Percentiles rank a stretch among this genome's conserved stretches.
Conservation (phyloP, 2,797 vertebrate species). For the Sciurus carolinensis region DNA sequence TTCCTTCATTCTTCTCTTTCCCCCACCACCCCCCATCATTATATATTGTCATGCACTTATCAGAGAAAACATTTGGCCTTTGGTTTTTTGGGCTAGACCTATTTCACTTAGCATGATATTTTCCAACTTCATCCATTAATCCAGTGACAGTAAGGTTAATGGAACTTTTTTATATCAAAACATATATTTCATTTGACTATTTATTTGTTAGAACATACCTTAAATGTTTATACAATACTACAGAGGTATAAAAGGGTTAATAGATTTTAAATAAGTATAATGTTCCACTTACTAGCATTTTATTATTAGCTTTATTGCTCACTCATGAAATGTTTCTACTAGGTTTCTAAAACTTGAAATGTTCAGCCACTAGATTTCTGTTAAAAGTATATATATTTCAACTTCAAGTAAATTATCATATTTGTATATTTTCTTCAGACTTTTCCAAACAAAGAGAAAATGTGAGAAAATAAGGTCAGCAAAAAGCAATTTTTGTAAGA, state of each 20-base stretch:
- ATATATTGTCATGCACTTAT: too few relatives aligned
- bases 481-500: constrained; percentile 6
- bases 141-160: too few relatives aligned
- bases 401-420: constrained; percentile 23
- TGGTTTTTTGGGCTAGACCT: too few relatives aligned
- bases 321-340: constrained; percentile 41
- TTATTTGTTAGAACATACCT: constrained; percentile 39
- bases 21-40: too few relatives aligned
- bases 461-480: not conserved
- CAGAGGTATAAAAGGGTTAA: constrained; percentile 48
- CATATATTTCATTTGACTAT: constrained; percentile 42
- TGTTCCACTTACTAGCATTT: constrained; percentile 62
- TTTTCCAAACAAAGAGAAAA: not conserved
- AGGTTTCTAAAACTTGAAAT: constrained; percentile 65
- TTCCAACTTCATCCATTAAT: too few relatives aligned
- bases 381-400: constrained; percentile 57
- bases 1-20: too few relatives aligned
- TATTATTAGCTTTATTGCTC: constrained; percentile 56
- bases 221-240: constrained; percentile 59
- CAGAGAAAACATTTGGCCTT: too few relatives aligned
- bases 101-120: too few relatives aligned
- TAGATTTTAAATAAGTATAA: constrained; percentile 57
- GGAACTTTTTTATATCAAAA: not conserved
- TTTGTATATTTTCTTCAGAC: constrained; percentile 34
- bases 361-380: not conserved